Evolutionary conservation across 2,113 vertebrate genomes (phyloP).

Genomic region (Lynx canadensis): DNA sequence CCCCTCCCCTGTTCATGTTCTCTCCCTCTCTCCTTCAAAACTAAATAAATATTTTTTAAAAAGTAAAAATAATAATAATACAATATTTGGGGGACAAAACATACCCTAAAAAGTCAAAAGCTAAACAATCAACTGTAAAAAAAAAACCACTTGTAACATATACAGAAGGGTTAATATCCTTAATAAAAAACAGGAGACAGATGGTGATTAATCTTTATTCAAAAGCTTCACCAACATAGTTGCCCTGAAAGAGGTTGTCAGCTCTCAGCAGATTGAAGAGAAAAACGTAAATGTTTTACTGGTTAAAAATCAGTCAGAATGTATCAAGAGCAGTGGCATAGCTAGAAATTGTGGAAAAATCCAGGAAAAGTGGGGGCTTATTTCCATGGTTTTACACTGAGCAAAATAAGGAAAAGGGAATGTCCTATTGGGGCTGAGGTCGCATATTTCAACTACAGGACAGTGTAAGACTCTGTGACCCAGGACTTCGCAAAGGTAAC

Average conservation of each 20-base stretch:
- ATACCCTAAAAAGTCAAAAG: not conserved
- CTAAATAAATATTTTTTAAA: too few relatives aligned
- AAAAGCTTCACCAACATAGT: slow-evolving; percentile 31
- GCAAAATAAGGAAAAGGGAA: not conserved
- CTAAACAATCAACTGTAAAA: not conserved
- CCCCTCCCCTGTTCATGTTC: too few relatives aligned
- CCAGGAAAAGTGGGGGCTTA: not conserved
- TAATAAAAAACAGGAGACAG: slow-evolving; percentile 46
- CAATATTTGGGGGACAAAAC: not conserved
- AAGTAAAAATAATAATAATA: not conserved
- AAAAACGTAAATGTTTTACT: slow-evolving; percentile 28
- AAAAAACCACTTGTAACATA: not conserved
- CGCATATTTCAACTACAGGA: not conserved
- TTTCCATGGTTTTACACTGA: not conserved
- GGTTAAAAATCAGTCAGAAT: slow-evolving; percentile 37
- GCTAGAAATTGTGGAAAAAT: not conserved
- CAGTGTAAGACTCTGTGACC: not conserved
- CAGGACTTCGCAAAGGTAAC: not conserved
- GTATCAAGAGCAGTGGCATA: not conserved
- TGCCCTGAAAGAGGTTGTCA: slow-evolving; percentile 32
- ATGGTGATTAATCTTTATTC: slow-evolving; percentile 61
- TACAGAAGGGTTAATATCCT: slow-evolving; percentile 24
- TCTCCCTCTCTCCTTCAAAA: too few relatives aligned
- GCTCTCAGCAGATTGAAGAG: slow-evolving; percentile 32
- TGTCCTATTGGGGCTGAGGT: not conserved